These are phyloP conservation scores for Acanthopagrus latus DNA, from an alignment of 2,797 vertebrate species.

Conservation along the genomic window DNA sequence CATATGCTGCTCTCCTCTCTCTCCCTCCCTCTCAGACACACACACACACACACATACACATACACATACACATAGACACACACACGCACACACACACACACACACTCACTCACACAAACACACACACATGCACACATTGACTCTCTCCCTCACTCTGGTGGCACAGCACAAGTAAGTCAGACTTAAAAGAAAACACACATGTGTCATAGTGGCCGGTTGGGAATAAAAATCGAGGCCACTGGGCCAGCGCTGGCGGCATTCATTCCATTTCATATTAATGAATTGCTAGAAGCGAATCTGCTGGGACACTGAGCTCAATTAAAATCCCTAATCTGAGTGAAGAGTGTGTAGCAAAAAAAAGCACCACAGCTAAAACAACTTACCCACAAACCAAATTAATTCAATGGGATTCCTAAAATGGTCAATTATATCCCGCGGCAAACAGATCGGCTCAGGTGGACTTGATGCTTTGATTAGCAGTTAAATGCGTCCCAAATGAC, in stretches of 20 bases:
- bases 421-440: conserved; percentile 74
- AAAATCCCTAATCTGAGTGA: conserved; percentile 83
- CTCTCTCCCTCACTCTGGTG: conserved; percentile 55
- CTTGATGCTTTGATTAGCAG: conserved; percentile 71
- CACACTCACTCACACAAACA: conserved; percentile 23
- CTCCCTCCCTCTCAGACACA: conserved; percentile 5
- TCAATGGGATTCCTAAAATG: conserved; percentile 71
- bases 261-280: conserved; percentile 87
- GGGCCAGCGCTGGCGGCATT: conserved; percentile 86
- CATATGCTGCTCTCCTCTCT: conserved; percentile 62
- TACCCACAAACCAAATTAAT: conserved; percentile 69
- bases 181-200: conserved; percentile 89
- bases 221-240: conserved; percentile 87
- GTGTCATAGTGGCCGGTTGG: conserved; percentile 77
- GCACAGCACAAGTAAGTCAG: conserved; percentile 86
- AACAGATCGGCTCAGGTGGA: conserved; percentile 64
- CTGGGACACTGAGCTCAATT: conserved; percentile 86
- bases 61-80: conserved; percentile 19
- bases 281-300: conserved; percentile 82
- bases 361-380: conserved; percentile 53
- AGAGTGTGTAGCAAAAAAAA: conserved; percentile 73
- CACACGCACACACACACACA: conserved; percentile 22
- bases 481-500: conserved; percentile 54
- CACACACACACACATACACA: conserved; percentile 17
- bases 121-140: conserved; percentile 19